Base-by-base conservation (phyloP, 2,113 vertebrate species). In the Elaphurus davidianus region DNA sequence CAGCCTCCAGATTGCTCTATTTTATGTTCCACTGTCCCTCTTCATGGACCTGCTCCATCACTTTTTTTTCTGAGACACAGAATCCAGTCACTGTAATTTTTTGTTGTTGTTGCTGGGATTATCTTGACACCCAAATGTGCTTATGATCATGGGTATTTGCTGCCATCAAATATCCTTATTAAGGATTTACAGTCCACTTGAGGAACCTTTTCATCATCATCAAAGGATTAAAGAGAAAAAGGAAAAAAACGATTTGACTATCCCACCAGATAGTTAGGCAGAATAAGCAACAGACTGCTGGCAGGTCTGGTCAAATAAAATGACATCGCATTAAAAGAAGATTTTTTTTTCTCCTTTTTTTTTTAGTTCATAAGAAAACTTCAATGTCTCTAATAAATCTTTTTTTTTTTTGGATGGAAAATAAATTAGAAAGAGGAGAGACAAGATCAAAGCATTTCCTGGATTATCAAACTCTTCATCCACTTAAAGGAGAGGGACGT, bases 21-120 rank as follows among this genome's bases (percentile, higher is more conserved):
- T 2, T 33, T 52, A 15, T 40, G 12, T 45, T 7, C 1, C 13
- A 12, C 23, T 5, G 30, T 12, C 3, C 33, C 40, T 28, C 36
- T 8, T 40, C 1, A 81, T 0, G 5, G n/a, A 45, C 11, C 9
- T n/a, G 19, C 57, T 23, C 47, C 4, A 0, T 16, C 2, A 15
- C 5, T 36, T 30, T 27, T 30, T 30, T 3, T 33, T 13, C 86
- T 45, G 40, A 90, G 21, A 67, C 28, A 23, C n/a, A 87, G 13
- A 43, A 6, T 15, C 21, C 0, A 4, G 9, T 16, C 28, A 36
- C 5, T 0, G 1, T 6, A 15, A 2, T 4, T 16, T 28, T 25
- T n/a, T 28, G 4, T 5, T 28, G 30, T 25, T 43, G 14, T 2
- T 7, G 3, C 0, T 45, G n/a, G 43, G 8, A 54, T 43, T 14